These are phyloP conservation scores for Scaeva pyrastri DNA, from an alignment of 2,888 invertebrate species.

Conservation along the genomic window DNA sequence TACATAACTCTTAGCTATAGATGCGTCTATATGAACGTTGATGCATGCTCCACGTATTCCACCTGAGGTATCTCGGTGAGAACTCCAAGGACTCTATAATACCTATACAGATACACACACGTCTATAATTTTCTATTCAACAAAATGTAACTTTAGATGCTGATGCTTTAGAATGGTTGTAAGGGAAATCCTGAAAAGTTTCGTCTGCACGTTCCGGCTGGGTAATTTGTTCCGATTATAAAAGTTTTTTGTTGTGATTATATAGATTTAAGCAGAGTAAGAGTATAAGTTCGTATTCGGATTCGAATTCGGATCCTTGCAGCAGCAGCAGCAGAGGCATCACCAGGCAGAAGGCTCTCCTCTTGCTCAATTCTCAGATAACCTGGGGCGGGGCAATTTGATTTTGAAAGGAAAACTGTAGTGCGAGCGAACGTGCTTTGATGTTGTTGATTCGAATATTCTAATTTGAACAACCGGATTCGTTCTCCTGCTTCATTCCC, in stretches of 20 bases:
- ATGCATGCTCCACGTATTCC: slow-evolving; percentile 53
- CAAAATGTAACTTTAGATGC: slow-evolving; percentile 31
- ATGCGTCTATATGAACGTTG: neutral
- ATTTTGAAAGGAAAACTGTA: slow-evolving; percentile 49
- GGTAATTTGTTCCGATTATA: slow-evolving; percentile 76
- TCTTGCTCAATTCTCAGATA: neutral
- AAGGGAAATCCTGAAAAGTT: slow-evolving; percentile 62
- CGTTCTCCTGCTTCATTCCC: neutral
- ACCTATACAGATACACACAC: neutral
- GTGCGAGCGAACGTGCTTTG: slow-evolving; percentile 61
- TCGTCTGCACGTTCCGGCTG: slow-evolving; percentile 72
- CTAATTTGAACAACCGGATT: slow-evolving; percentile 62
- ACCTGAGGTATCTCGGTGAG: slow-evolving; percentile 55
- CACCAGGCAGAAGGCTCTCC: no score
- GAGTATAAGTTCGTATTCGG: slow-evolving; percentile 16
- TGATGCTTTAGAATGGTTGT: slow-evolving; percentile 14
- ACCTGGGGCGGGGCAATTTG: slow-evolving; percentile 7
- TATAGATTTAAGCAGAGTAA: slow-evolving; percentile 63
- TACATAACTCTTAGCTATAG: no score
- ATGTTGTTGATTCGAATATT: slow-evolving; percentile 68
- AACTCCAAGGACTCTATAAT: slow-evolving; percentile 18
- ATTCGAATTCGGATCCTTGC: neutral
- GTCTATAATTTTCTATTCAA: slow-evolving; percentile 27
- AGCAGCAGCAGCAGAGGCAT: neutral
- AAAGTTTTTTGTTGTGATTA: slow-evolving; percentile 75